A percentile compares a stretch with the other conserved stretches of the same genome.
phyloP scores from a whole-genome alignment of 53 echinoderm and acorn worm genomes.

The Luidia sarsii region DNA sequence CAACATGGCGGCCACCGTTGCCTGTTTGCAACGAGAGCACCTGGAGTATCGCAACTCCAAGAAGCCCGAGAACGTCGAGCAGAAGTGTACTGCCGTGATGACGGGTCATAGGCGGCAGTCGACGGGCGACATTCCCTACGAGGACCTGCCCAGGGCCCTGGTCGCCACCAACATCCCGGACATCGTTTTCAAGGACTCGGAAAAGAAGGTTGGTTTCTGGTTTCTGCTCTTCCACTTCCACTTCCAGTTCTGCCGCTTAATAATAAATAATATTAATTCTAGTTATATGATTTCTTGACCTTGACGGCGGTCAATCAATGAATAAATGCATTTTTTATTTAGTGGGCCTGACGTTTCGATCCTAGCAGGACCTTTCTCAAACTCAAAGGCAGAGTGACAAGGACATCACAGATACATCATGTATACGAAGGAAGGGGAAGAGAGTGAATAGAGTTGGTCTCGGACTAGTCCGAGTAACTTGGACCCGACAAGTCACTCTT shows the following conservation, averaged over 20 bases:
- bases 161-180: conserved; percentile 87
- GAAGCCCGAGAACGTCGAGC: neutral
- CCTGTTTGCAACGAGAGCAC: conserved; percentile 39
- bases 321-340: no score
- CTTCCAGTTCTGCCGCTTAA: neutral
- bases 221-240: neutral
- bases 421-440: no score
- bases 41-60: conserved; percentile 27
- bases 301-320: neutral
- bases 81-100: neutral
- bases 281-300: neutral
- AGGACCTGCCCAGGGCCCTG: conserved; percentile 77
- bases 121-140: conserved; percentile 75
- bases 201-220: conserved; percentile 64
- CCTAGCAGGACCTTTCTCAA: no score
- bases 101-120: conserved; percentile 29
- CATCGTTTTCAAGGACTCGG: conserved; percentile 65
- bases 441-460: no score
- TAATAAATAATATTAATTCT: neutral
- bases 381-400: no score
- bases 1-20: conserved; percentile 48
- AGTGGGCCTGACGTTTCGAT: no score
- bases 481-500: no score
- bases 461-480: no score
- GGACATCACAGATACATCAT: no score